Conservation (phyloP, 2,113 vertebrate genomes). For the Bettongia penicillata region DNA sequence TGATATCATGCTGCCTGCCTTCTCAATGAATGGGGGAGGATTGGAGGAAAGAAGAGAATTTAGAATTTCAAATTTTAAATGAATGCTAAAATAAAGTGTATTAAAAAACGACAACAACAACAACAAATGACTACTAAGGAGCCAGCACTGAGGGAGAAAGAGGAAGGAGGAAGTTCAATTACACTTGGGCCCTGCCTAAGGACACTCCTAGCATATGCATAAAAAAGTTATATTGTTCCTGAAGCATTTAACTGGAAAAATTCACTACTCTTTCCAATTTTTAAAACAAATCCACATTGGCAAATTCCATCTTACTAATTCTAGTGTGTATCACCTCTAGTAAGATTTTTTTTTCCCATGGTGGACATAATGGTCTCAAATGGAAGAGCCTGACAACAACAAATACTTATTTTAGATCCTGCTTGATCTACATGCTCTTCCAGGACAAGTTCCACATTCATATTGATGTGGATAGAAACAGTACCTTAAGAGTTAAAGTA, state of each 20-base stretch:
- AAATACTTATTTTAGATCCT: slow-evolving; percentile 43
- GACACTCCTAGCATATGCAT: slow-evolving; percentile 28
- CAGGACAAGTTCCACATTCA: slow-evolving; percentile 5
- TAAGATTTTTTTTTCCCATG: background rate
- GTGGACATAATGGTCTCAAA: background rate
- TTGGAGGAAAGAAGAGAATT: background rate
- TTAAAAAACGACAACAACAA: background rate
- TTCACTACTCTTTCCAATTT: slow-evolving; percentile 7
- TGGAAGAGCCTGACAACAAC: background rate
- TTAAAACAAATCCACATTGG: background rate
- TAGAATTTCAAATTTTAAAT: background rate
- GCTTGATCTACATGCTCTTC: background rate
- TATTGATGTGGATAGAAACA: too few relatives aligned
- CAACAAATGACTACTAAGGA: background rate
- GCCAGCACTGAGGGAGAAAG: background rate
- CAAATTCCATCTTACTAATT: background rate
- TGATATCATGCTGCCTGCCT: background rate
- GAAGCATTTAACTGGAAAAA: slow-evolving; percentile 25
- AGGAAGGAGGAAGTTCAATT: slow-evolving; percentile 65
- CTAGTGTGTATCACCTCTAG: background rate
- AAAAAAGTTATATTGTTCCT: background rate
- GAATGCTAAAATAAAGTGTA: background rate
- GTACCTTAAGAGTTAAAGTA: too few relatives aligned
- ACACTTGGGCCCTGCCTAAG: slow-evolving; percentile 54
- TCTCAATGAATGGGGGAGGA: background rate